Base-by-base conservation (phyloP, 2,113 vertebrate genomes). In the Triplophysa siluroides region DNA sequence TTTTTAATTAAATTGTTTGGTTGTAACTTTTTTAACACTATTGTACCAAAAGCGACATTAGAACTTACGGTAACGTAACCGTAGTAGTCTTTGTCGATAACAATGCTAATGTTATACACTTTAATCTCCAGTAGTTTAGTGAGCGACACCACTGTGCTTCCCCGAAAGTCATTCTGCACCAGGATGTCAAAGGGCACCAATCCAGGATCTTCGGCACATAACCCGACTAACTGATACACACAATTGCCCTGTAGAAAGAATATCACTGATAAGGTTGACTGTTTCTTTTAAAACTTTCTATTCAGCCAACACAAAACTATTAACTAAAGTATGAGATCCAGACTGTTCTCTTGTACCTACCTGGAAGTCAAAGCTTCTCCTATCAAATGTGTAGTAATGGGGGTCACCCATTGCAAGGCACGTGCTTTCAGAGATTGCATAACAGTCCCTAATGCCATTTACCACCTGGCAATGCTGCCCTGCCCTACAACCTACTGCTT, bases 191-290 rank as follows among this genome's bases (percentile, higher is more conserved):
- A 96, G 5, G 86, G 82, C 0, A 82, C 83, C 29, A 94, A 86
- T 0, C 1, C 18, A 0, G 56, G 83, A 1, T 0, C 68, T 0
- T 64, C 52, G 0, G 84, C 1, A 61, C 92, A 93, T 24, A 94
- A 76, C 0, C 81, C 88, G 0, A 82, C 83, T 6, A 96, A 66
- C 76, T 91, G 83, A 78, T 95, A 96, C 3, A 89, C 4, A 23
- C 94, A 93, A 0, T 89, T 86, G 0, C 94, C 94, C 38, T 92
- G 93, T 87, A 94, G 94, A 61, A 13, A 61, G 21, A 71, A 62
- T 5, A 33, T 19, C 43, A 45, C 2, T 45, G 43, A 45, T 11
- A 1, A 45, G 8, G 43, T 45, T 12, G 43, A 45, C 11, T 7
- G 33, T 38, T 38, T 38, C 33, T 38, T 38, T 38, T 6, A 38